phyloP scores from a whole-genome alignment of 2,797 vertebrate species.

The Vireo griseus region DNA sequence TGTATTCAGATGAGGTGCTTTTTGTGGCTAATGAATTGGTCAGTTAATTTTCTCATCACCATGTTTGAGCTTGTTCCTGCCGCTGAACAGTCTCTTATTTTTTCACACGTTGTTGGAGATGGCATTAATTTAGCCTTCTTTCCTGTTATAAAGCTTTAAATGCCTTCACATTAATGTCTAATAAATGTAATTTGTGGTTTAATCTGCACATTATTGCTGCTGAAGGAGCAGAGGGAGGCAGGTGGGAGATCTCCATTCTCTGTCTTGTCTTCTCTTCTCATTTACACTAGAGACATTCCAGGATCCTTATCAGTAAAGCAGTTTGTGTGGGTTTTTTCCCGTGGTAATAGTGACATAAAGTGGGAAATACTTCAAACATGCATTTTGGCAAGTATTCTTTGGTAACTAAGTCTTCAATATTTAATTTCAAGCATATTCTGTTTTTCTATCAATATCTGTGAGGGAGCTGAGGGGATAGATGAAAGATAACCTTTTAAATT shows the following conservation, averaged over 20 bases:
- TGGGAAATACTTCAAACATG: background rate
- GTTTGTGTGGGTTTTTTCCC: background rate
- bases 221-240: background rate
- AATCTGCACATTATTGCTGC: background rate
- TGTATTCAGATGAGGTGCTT: background rate
- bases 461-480: background rate
- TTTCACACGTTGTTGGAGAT: background rate
- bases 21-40: background rate
- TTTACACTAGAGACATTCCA: background rate
- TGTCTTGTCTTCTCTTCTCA: background rate
- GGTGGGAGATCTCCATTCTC: background rate
- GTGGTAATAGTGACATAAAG: background rate
- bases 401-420: background rate
- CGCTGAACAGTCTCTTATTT: background rate
- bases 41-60: background rate
- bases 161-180: background rate
- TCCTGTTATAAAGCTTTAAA: background rate
- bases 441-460: background rate
- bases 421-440: background rate
- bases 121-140: background rate
- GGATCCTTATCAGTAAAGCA: background rate
- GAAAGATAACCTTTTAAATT: background rate
- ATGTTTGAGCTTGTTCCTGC: background rate
- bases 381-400: background rate
- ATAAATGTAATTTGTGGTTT: conserved; percentile 6